Conservation (phyloP, 2,113 vertebrate species). For the Excalfactoria chinensis region DNA sequence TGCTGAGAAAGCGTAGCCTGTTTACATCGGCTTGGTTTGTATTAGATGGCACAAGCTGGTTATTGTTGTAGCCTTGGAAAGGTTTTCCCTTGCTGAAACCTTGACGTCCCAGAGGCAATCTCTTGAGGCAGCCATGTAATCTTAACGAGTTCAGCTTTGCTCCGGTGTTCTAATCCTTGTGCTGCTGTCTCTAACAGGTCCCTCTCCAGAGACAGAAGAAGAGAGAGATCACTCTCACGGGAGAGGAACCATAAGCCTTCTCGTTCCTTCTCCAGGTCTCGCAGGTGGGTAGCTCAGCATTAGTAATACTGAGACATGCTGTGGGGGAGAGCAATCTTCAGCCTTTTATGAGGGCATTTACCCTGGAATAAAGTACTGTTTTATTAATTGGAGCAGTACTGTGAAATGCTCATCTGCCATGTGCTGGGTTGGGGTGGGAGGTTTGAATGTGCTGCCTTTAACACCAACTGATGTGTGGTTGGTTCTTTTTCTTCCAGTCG, state of each 20-base stretch:
- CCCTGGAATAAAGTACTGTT: not conserved
- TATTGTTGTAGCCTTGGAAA: rapidly evolving
- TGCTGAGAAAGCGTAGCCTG: rapidly evolving
- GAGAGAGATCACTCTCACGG: conserved; percentile 92
- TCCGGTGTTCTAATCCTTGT: not conserved
- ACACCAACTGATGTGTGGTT: not conserved
- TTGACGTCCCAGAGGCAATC: not conserved
- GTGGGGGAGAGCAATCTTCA: not conserved
- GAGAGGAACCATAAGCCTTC: conserved; percentile 95
- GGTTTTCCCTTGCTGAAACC: not conserved
- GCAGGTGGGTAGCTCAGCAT: conserved; percentile 78
- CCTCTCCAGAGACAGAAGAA: conserved; percentile 93
- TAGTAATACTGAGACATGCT: not conserved
- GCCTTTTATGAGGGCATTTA: rapidly evolving
- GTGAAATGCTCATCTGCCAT: rapidly evolving
- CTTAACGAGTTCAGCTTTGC: not conserved
- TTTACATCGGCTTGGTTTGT: rapidly evolving
- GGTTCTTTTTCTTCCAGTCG: conserved; percentile 78
- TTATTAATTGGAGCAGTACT: not conserved
- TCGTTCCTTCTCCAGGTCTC: conserved; percentile 94
- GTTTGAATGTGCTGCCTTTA: not conserved
- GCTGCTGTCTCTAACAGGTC: conserved; percentile 77
- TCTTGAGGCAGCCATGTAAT: not conserved
- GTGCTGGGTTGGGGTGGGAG: not conserved
- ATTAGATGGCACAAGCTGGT: not conserved